Conservation (phyloP, 2,797 vertebrate genomes). For the Schizopygopsis pylzovi region DNA sequence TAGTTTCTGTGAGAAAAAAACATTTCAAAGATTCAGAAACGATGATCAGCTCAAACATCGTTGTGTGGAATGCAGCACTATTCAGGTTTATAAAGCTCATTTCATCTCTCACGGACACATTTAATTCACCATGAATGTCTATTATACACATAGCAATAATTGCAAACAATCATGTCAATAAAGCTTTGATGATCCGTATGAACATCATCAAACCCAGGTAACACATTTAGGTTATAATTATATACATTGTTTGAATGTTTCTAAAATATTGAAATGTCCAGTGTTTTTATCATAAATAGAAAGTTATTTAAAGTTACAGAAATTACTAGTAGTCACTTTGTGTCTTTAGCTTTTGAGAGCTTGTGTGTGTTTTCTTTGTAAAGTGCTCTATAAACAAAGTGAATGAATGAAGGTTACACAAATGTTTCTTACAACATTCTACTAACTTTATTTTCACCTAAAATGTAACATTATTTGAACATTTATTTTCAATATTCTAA, state of each 20-base stretch:
- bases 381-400: too few relatives aligned
- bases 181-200: not conserved
- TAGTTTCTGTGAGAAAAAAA: slow-evolving; percentile 69
- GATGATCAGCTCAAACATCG: not conserved
- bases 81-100: not conserved
- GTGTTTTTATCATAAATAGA: too few relatives aligned
- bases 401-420: too few relatives aligned
- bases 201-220: not conserved
- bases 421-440: too few relatives aligned
- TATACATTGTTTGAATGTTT: not conserved
- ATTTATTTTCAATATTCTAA: too few relatives aligned
- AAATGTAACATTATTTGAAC: too few relatives aligned
- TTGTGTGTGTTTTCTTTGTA: too few relatives aligned
- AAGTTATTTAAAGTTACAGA: too few relatives aligned
- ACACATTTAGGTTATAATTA: not conserved
- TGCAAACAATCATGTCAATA: not conserved
- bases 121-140: not conserved
- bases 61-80: not conserved
- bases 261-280: too few relatives aligned
- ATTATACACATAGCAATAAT: not conserved
- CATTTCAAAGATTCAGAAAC: not conserved
- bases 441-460: too few relatives aligned
- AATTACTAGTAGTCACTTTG: too few relatives aligned
- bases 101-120: not conserved
- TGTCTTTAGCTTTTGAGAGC: too few relatives aligned